phyloP scores from a whole-genome alignment of 2,797 vertebrate species.

The Pseudochaenichthys georgianus region DNA sequence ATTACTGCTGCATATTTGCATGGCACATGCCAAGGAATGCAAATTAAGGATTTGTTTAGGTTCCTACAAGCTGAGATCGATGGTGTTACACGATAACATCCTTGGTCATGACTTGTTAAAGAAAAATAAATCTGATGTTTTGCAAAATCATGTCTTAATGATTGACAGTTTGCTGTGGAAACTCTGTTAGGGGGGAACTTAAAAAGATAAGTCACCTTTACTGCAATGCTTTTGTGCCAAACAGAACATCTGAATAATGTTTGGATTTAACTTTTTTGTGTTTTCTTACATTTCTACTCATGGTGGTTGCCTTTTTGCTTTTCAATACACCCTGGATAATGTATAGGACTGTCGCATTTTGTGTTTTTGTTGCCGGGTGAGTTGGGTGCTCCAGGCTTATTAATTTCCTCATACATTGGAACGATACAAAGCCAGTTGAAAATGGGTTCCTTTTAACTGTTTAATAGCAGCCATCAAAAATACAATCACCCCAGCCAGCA shows the following conservation, averaged over 20 bases:
- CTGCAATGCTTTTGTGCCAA: background rate
- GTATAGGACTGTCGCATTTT: background rate
- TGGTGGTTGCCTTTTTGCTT: too few relatives aligned
- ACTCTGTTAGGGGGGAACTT: background rate
- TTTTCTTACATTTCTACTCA: too few relatives aligned
- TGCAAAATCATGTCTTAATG: background rate
- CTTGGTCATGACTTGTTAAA: too few relatives aligned
- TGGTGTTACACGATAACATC: background rate
- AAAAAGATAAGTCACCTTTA: too few relatives aligned
- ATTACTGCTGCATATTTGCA: slow-evolving; percentile 29
- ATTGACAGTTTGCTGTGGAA: slow-evolving; percentile 28
- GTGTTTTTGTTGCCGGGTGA: too few relatives aligned
- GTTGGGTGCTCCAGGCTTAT: too few relatives aligned
- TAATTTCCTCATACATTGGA: too few relatives aligned
- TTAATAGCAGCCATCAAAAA: slow-evolving; percentile 10
- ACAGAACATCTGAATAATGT: background rate
- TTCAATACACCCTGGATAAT: too few relatives aligned
- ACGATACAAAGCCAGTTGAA: too few relatives aligned
- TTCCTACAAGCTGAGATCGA: background rate
- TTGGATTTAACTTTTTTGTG: too few relatives aligned
- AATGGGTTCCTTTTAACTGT: slow-evolving; percentile 11
- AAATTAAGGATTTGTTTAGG: slow-evolving; percentile 15
- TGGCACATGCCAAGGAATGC: slow-evolving; percentile 11
- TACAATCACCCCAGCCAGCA: slow-evolving; percentile 12
- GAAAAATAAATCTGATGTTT: background rate